Evolutionary conservation across 1,140 invertebrate species (phyloP), one percentile per base, ranked within the genome.

Genomic region (Sarcophaga peregrina): DNA sequence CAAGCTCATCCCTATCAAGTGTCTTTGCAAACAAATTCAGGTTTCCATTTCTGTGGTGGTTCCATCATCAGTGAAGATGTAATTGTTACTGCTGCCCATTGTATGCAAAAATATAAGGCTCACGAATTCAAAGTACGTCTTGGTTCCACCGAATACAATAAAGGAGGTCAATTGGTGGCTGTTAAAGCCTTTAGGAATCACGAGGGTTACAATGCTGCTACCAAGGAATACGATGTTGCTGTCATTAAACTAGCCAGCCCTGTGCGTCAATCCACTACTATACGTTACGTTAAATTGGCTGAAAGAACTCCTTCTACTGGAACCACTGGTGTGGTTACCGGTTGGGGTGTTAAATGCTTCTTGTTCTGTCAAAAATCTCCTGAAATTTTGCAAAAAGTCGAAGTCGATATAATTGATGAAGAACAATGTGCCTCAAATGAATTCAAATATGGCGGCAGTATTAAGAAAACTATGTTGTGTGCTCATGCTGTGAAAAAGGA

Each of bases 1-100:
- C 8, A 37, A 1, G 78, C 75, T 9, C 84, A 86, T 84, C 87
- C 87, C 17, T 86, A 86, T 47, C 86, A 87, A 54, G 83, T 85
- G 8, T 87, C 86, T 2, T 72, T 87, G 83, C 86, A 86, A 58
- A 82, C 72, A 6, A 84, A 82, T 73, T 72, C 5, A 45, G 86
- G 88, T 58, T 85, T 85, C 45, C 91, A 91, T 84, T 86, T 85
- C 82, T 94, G 93, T 84, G 93, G 93, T n/a, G 93, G 92, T 11
- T 91, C 92, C 37, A 89, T 94, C 0, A 58, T 93, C 86, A n/a
- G 17, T 10, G n/a, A 54, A 13, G 85, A 86, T 1, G 80, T 52
- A 9, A 86, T 93, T 52, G 74, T 94, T 20, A 93, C 92, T n/a
- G 93, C 93, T 48, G 93, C 93, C 76, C 93, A 94, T 85, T 94